Percentiles rank a stretch among this genome's conserved stretches.
phyloP scores from a whole-genome alignment of 2,797 vertebrate species.

The Tadarida brasiliensis region DNA sequence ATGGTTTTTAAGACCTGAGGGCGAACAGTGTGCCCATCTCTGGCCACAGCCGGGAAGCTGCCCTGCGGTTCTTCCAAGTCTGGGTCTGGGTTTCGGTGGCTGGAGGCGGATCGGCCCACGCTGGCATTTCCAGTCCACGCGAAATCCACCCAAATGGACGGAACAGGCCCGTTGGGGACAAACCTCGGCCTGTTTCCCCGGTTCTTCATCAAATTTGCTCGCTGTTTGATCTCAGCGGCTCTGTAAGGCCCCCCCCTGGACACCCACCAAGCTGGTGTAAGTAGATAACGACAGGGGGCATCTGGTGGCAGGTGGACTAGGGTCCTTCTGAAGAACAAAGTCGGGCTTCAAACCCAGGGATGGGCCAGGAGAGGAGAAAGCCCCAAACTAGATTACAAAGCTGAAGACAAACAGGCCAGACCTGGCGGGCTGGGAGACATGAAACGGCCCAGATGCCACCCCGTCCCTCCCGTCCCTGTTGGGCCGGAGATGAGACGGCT shows the following conservation, averaged over 20 bases:
- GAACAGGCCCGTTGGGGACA: not conserved
- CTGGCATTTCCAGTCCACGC: not conserved
- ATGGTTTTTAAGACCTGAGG: not conserved
- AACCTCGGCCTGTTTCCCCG: not conserved
- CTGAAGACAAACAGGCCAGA: not conserved
- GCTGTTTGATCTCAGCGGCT: slow-evolving; percentile 66
- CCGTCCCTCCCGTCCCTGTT: not conserved
- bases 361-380: not conserved
- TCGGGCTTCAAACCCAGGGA: not conserved
- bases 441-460: not conserved
- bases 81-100: not conserved
- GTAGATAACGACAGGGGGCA: slow-evolving; percentile 3
- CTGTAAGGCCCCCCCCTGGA: slow-evolving; percentile 46
- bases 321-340: slow-evolving; percentile 34
- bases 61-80: not conserved
- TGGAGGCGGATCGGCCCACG: not conserved
- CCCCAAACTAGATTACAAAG: not conserved
- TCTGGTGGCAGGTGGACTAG: not conserved
- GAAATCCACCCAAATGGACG: slow-evolving; percentile 48
- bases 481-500: not conserved
- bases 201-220: slow-evolving; percentile 42
- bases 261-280: not conserved
- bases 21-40: accelerated
- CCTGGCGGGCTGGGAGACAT: not conserved
- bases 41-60: not conserved